Evolutionary conservation across 2,113 vertebrate genomes (phyloP).

Genomic region (Brienomyrus brachyistius): DNA sequence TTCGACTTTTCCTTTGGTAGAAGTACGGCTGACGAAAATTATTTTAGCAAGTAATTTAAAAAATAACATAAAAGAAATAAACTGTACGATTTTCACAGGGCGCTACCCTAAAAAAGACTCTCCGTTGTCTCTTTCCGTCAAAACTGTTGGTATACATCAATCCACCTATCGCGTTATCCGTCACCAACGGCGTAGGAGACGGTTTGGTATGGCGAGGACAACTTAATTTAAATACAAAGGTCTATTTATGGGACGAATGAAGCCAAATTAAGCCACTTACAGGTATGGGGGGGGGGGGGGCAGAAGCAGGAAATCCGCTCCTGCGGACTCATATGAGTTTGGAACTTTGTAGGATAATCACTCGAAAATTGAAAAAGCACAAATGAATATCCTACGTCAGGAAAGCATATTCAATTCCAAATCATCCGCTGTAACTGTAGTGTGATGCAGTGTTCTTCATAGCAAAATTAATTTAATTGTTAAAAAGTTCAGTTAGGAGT

Average conservation of each 20-base stretch:
- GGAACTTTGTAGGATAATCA: background rate
- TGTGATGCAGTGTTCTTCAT: background rate
- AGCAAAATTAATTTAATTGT: background rate
- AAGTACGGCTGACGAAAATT: conserved; percentile 38
- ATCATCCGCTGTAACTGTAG: background rate
- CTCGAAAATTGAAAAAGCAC: background rate
- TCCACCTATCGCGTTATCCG: background rate
- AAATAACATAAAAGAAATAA: conserved; percentile 10
- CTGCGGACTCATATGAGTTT: background rate
- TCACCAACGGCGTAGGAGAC: background rate
- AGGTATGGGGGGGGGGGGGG: background rate
- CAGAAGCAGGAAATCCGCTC: background rate
- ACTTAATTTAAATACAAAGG: background rate
- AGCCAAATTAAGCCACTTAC: background rate
- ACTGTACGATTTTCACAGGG: background rate
- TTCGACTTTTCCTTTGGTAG: conserved; percentile 40
- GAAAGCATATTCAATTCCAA: too few relatives aligned
- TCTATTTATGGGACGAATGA: background rate
- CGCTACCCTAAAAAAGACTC: background rate
- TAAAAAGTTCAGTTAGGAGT: background rate
- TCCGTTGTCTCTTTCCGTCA: background rate
- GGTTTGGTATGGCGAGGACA: background rate
- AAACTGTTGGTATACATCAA: conserved; percentile 6
- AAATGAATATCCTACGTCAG: background rate
- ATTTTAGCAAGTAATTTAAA: conserved; percentile 27